phyloP scores from a whole-genome alignment of 2,888 invertebrate species.

The Epistrophella euchroma region DNA sequence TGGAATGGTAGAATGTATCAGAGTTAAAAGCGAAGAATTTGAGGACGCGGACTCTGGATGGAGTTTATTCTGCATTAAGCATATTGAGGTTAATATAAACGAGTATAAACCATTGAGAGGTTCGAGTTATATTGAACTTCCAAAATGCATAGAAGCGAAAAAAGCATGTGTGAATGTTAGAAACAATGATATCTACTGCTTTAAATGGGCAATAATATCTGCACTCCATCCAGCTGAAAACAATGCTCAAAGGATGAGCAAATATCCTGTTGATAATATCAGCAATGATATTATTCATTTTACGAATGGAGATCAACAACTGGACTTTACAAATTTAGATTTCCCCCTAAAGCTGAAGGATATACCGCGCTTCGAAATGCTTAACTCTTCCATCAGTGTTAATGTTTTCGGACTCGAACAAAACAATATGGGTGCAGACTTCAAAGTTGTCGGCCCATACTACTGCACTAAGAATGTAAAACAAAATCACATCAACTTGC shows the following conservation, averaged over 20 bases:
- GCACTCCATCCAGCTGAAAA: not conserved
- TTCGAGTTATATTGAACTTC: not conserved
- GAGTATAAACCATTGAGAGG: too few relatives aligned
- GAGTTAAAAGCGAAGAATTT: too few relatives aligned
- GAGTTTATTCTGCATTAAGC: too few relatives aligned
- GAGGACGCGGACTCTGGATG: too few relatives aligned
- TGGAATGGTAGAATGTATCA: too few relatives aligned
- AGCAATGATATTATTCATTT: not conserved
- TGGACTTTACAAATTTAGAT: not conserved
- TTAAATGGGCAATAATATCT: not conserved
- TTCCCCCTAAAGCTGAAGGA: not conserved
- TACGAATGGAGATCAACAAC: too few relatives aligned
- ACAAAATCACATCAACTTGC: not conserved
- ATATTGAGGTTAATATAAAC: too few relatives aligned
- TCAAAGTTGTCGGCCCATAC: not conserved
- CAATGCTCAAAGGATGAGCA: not conserved
- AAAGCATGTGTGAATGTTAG: not conserved
- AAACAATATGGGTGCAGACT: not conserved
- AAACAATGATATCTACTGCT: not conserved
- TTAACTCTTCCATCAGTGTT: not conserved
- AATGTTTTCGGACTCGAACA: not conserved
- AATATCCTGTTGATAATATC: not conserved
- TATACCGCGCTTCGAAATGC: not conserved
- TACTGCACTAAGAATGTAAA: not conserved
- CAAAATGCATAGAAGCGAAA: not conserved